Base-by-base conservation (phyloP, 2,888 invertebrate genomes). In the Andricus quercusramuli region DNA sequence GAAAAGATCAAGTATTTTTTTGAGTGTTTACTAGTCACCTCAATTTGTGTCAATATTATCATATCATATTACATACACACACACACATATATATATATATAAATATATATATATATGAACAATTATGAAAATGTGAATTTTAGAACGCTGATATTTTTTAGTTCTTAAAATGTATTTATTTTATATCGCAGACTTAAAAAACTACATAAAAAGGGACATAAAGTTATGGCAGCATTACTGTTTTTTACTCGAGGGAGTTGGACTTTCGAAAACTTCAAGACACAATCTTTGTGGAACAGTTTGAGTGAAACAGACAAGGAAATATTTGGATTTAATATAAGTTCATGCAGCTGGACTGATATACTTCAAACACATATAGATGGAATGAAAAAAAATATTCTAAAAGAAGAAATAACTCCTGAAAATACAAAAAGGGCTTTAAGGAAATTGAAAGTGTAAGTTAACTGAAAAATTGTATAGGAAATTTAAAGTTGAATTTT, bases 191-290 rank as follows among this genome's bases (percentile, higher is more conserved):
- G 95, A 88, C 93, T 95, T 93, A 94, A 95, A 0, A 94, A 94
- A 78, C 92, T 94, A 0, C 95, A 95, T 85, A 94, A 94, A 83
- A 93, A 95, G 0, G 95, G 95, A 68, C 92, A 94, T 78, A 94
- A 94, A 65, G 95, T 95, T 0, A 90, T 95, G 32, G 92, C 93
- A 80, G 94, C 96, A 0, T 93, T 97, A 17, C 95, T 96, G 83
- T 97, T 95, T 90, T 97, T 97, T 93, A 96, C 96, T 0, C 95
- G 95, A 2, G 94, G 96, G 74, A 94, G 96, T 78, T 98, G 98
- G 98, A 93, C 94, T 68, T 97, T 97, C 89, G 93, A 93, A 47
- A 96, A 95, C 84, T 94, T 94, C 6, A 95, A 95, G 83, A 94
- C 95, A 85, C 91, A 93, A 79, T 93, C 94, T 0, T 91, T 97